A percentile compares a stretch with the other conserved stretches of the same genome.
Evolutionary conservation across 1,140 invertebrate species (phyloP).

Genomic region (Ectropis grisescens): DNA sequence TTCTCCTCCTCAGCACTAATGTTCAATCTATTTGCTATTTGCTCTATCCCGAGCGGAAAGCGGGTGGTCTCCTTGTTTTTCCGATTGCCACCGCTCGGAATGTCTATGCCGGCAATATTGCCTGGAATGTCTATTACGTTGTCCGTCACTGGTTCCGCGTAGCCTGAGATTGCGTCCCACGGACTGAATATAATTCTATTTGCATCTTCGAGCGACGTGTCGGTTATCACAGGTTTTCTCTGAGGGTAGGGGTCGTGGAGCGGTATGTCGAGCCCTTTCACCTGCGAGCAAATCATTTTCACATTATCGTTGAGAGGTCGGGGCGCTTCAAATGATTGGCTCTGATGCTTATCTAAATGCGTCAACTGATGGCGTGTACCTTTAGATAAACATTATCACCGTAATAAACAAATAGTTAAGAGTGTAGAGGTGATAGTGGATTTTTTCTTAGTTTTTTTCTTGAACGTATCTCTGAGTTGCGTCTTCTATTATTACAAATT

Average conservation of each 20-base stretch:
- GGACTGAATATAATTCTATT: slow-evolving; percentile 68
- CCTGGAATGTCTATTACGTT: slow-evolving; percentile 56
- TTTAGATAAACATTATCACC: too few relatives aligned
- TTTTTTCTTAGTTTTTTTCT: too few relatives aligned
- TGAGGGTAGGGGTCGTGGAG: slow-evolving; percentile 29
- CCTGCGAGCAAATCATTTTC: slow-evolving; percentile 21
- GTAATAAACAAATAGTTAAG: too few relatives aligned
- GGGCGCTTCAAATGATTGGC: neutral
- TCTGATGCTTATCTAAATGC: too few relatives aligned
- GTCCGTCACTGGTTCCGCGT: slow-evolving; percentile 50
- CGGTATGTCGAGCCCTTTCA: slow-evolving; percentile 57
- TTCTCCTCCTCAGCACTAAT: slow-evolving; percentile 53
- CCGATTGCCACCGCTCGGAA: slow-evolving; percentile 20
- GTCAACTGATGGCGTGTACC: too few relatives aligned
- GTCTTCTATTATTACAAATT: too few relatives aligned
- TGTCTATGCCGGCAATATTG: slow-evolving; percentile 29
- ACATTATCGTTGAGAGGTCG: neutral
- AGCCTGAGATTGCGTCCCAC: slow-evolving; percentile 56
- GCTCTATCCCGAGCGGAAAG: slow-evolving; percentile 27
- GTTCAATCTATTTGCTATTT: slow-evolving; percentile 51
- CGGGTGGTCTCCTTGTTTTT: slow-evolving; percentile 41
- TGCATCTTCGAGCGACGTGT: slow-evolving; percentile 56
- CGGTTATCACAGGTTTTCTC: slow-evolving; percentile 41
- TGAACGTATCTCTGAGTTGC: too few relatives aligned
- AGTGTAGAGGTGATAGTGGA: too few relatives aligned